These are phyloP conservation scores for Myrmecobius fasciatus DNA, from an alignment of 2,113 vertebrate genomes.

Conservation along the genomic window DNA sequence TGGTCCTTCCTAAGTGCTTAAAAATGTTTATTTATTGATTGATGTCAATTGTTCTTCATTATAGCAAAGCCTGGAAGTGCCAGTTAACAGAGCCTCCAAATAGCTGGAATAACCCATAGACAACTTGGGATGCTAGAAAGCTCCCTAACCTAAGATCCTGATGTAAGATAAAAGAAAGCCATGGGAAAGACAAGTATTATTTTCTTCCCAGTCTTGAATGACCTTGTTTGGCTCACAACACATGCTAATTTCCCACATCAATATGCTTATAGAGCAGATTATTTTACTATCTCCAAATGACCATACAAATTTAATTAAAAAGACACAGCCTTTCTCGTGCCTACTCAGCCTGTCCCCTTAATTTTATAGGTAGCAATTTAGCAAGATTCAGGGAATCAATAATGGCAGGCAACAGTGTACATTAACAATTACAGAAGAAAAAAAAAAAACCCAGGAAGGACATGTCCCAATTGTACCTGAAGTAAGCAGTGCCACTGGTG, in stretches of 20 bases:
- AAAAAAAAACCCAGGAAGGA: slow-evolving; percentile 32
- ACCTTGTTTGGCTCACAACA: slow-evolving; percentile 46
- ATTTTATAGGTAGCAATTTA: slow-evolving; percentile 55
- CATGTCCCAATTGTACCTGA: slow-evolving; percentile 41
- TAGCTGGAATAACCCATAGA: background rate
- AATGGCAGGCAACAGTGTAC: slow-evolving; percentile 29
- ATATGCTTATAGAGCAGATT: slow-evolving; percentile 30
- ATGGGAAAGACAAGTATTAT: background rate
- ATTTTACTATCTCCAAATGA: slow-evolving; percentile 16
- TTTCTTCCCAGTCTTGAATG: slow-evolving; percentile 1
- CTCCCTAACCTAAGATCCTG: background rate
- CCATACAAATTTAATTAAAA: slow-evolving; percentile 14
- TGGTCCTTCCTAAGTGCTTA: background rate
- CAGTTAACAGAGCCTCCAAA: slow-evolving; percentile 5
- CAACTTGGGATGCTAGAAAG: background rate
- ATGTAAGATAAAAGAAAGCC: slow-evolving; percentile 33
- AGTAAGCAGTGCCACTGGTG: slow-evolving; percentile 70
- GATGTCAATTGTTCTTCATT: background rate
- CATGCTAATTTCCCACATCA: slow-evolving; percentile 19
- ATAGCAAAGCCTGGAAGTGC: background rate
- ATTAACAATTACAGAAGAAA: slow-evolving; percentile 61
- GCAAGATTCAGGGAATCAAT: slow-evolving; percentile 65
- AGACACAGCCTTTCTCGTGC: background rate
- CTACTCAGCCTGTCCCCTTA: slow-evolving; percentile 37
- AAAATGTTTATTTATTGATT: too few species aligned